Evolutionary conservation across 2,113 vertebrate genomes (phyloP).

Genomic region (Canis aureus): DNA sequence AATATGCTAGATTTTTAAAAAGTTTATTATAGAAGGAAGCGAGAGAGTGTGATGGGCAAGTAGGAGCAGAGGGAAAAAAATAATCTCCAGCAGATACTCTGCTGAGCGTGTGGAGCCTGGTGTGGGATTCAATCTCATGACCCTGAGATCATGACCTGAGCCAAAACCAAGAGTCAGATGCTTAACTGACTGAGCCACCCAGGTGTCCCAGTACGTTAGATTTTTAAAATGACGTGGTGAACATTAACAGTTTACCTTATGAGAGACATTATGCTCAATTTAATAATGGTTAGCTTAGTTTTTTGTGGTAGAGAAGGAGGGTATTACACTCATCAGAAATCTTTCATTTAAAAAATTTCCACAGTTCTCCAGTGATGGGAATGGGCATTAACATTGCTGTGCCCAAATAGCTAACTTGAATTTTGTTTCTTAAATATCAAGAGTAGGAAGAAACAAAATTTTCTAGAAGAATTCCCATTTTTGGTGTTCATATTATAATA

Average conservation of each 20-base stretch:
- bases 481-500: not conserved
- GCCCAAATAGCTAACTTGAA: not conserved
- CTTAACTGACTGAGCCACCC: no score
- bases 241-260: not conserved
- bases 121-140: not conserved
- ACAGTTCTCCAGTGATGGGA: not conserved
- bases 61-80: not conserved
- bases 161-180: not conserved
- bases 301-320: not conserved
- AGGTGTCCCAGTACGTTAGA: not conserved
- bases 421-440: not conserved
- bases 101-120: not conserved
- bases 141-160: not conserved
- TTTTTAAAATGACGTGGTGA: not conserved
- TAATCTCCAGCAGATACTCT: not conserved
- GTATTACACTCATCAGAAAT: not conserved
- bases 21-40: not conserved
- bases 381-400: not conserved
- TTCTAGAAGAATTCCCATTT: not conserved
- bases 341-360: not conserved
- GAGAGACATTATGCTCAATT: not conserved
- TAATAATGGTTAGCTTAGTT: not conserved
- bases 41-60: not conserved
- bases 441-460: not conserved
- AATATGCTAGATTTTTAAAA: no score